Percentiles rank a stretch among this genome's conserved stretches.
phyloP scores from a whole-genome alignment of 2,888 invertebrate genomes.

The Schizotus pectinicornis region DNA sequence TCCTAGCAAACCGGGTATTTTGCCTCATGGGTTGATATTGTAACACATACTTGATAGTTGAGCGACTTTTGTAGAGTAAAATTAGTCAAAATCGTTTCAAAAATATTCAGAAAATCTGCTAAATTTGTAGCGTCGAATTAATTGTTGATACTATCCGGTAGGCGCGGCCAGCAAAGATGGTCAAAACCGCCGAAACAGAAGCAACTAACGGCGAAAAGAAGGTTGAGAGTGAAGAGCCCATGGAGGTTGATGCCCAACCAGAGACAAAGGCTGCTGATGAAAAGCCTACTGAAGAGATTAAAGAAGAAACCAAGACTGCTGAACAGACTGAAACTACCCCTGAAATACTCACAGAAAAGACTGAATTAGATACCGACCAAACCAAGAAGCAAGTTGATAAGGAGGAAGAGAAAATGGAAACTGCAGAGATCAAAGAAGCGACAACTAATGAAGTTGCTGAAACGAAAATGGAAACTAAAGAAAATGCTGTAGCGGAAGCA shows the following conservation, averaged over 20 bases:
- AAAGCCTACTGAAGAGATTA: conserved; percentile 13
- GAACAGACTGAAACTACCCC: conserved; percentile 25
- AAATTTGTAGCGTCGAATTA: not conserved
- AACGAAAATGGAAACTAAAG: conserved; percentile 15
- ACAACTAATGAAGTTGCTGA: conserved; percentile 9
- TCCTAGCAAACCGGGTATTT: too few species aligned
- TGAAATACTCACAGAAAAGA: conserved; percentile 2
- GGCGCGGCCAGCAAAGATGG: conserved; percentile 55
- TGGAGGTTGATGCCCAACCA: conserved; percentile 22
- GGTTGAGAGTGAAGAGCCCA: conserved; percentile 32
- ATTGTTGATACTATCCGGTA: not conserved
- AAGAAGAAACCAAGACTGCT: too few species aligned
- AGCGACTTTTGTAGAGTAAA: too few species aligned
- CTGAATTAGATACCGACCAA: conserved; percentile 2
- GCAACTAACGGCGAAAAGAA: conserved; percentile 30
- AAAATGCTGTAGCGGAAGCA: not conserved
- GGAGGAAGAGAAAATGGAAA: not conserved
- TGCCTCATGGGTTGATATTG: too few species aligned
- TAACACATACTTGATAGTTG: too few species aligned
- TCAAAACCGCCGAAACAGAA: conserved; percentile 57
- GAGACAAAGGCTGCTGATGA: conserved; percentile 17
- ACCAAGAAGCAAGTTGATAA: too few species aligned
- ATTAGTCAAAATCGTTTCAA: too few species aligned
- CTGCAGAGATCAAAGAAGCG: not conserved
- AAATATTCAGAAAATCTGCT: too few species aligned